Base-by-base conservation (phyloP, 2,888 invertebrate species). In the Parnassius apollo region DNA sequence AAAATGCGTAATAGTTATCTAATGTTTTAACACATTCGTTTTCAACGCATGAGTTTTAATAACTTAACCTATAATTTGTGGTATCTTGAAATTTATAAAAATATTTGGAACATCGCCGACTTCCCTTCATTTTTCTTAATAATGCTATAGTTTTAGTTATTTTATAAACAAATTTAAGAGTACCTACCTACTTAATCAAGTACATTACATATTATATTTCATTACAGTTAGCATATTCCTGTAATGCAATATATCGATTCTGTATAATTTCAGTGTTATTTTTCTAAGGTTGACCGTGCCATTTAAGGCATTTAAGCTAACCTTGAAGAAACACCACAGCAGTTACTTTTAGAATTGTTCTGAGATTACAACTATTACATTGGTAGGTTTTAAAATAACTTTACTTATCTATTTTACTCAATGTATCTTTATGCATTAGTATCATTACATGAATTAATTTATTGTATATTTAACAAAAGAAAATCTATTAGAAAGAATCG, bases 31-130 rank as follows among this genome's bases (percentile, higher is more conserved):
- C 35, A 4, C 7, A 35, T 35, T 3, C 7, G 35, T 35, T 35
- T 35, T 35, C 51, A 50, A 63, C 54, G 45, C 10, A 46, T n/a
- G 42, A 51, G 44, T 56, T 51, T 52, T 46, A 42, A 22, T 56
- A 64, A 64, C 59, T 57, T 64, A 64, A 64, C 63, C 63, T 64
- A 64, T 13, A 59, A 64, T 35, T 52, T 10, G 25, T 9, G 45
- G 35, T 59, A 46, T 49, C 42, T 57, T 25, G 2, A 25, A 9
- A 51, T 22, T 49, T 2, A 49, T 49, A 18, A 22, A 51, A 56
- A 35, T 35, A 35, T 7, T 35, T 35, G 35, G 35, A 35, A 35
- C 35, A 35, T 35, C 35, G 1, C 35, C 7, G 35, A 35, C 35
- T 3, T 35, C 7, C 7, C 7, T 35, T 35, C 25, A 25, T 25